Base-by-base conservation (phyloP, 2,113 vertebrate species). In the Acinonyx jubatus region DNA sequence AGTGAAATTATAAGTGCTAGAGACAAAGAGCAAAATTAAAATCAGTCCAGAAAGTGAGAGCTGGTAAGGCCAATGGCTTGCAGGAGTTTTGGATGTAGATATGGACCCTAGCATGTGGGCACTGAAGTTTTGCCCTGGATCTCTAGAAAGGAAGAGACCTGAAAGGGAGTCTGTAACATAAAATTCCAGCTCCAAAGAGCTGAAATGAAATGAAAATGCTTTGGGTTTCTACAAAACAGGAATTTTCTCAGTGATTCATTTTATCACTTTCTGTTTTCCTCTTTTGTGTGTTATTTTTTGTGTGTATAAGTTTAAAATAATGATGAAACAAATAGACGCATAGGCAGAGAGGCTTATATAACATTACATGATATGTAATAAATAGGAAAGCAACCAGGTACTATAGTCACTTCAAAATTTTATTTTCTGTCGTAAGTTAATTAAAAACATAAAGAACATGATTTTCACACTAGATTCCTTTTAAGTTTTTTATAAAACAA, bases 21-120 rank as follows among this genome's bases (percentile, higher is more conserved):
- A 50, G 76, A 50, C 63, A 50, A 93, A 93, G 18, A 29, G 12
- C 2, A 85, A 92, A 85, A 91, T 88, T 12, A 89, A 94, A 96
- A 86, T 1, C 5, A 83, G 7, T 45, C 89, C 38, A 88, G 50
- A 57, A 95, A 84, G 15, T 85, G 25, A 65, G 21, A 61, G 21
- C 14, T 73, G 45, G 7, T 38, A 81, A 48, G 65, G 3, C 15
- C 73, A 71, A 52, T 12, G 8, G 4, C 23, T 13, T 2, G 81
- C 7, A 12, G 55, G 7, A 1, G 7, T 80, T 66, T 38, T 9
- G 71, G 19, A 65, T 19, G 38, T 94, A 50, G 21, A 15, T n/a
- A 38, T 1, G 36, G 33, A 71, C 50, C 14, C 41, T 48, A 21
- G 12, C 31, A 21, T 1, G 15, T 31, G 5, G 23, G n/a, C 5